Evolutionary conservation across 2,888 invertebrate genomes (phyloP).

Genomic region (Cephus pygmeus): DNA sequence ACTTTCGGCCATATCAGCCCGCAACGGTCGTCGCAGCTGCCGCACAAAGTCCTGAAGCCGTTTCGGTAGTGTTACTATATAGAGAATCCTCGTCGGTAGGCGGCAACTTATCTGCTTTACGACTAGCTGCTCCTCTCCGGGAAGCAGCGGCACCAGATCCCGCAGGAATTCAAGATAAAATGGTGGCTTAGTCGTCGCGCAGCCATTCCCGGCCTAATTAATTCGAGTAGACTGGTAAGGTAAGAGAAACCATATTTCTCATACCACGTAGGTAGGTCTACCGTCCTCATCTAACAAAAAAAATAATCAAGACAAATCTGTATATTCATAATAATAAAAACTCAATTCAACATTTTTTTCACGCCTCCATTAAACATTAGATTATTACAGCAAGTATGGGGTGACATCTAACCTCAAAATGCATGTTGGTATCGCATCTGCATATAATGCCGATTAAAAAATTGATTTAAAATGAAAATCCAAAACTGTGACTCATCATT

Average conservation of each 20-base stretch:
- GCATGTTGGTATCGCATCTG: neutral
- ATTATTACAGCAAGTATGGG: neutral
- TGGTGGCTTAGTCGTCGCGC: slow-evolving; percentile 29
- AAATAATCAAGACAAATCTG: neutral
- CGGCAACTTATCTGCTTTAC: slow-evolving; percentile 65
- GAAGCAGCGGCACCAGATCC: slow-evolving; percentile 16
- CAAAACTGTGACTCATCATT: neutral
- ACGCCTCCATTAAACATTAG: neutral
- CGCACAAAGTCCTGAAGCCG: slow-evolving; percentile 32
- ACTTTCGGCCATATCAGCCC: slow-evolving; percentile 60
- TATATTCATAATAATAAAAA: neutral
- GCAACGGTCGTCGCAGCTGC: slow-evolving; percentile 42
- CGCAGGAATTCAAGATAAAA: slow-evolving; percentile 45
- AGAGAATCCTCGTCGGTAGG: slow-evolving; percentile 54
- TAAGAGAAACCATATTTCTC: neutral
- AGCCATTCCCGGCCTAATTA: slow-evolving; percentile 18
- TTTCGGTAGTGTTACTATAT: slow-evolving; percentile 49
- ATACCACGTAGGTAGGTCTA: neutral
- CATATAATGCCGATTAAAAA: neutral
- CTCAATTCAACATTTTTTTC: neutral
- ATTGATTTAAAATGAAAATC: neutral
- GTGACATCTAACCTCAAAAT: neutral
- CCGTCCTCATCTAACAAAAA: neutral
- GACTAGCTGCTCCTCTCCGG: slow-evolving; percentile 51
- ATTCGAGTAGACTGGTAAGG: neutral